These are phyloP conservation scores for Nezara viridula DNA, from an alignment of 2,888 invertebrate genomes.

Conservation along the genomic window DNA sequence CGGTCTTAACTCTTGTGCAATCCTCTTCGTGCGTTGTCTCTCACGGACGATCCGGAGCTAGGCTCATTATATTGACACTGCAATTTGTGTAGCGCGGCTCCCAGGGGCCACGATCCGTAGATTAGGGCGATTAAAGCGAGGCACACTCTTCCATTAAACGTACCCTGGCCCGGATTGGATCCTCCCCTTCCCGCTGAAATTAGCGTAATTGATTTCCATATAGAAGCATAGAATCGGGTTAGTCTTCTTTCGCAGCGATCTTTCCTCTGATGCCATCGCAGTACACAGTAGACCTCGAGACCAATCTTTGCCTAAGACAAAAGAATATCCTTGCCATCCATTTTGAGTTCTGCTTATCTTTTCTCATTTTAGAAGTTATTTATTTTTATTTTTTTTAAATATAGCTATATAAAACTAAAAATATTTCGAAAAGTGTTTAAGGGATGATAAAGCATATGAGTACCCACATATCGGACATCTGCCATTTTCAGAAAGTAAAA, in stretches of 20 bases:
- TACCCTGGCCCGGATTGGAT: not conserved
- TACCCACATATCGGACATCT: too few species aligned
- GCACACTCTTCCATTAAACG: slow-evolving; percentile 53
- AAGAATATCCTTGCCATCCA: too few species aligned
- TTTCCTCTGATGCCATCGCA: too few species aligned
- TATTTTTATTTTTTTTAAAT: too few species aligned
- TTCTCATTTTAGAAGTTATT: too few species aligned
- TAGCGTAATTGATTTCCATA: slow-evolving; percentile 56
- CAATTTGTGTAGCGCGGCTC: slow-evolving; percentile 61
- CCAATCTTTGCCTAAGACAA: too few species aligned
- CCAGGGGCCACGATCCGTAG: slow-evolving; percentile 54
- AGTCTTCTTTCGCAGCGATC: not conserved
- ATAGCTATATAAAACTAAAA: too few species aligned
- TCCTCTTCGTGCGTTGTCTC: slow-evolving; percentile 56
- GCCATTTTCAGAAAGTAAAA: too few species aligned
- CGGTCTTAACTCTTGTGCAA: slow-evolving; percentile 58
- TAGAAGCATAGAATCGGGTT: not conserved
- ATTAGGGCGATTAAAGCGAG: slow-evolving; percentile 53
- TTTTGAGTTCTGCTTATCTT: too few species aligned
- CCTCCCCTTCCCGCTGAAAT: not conserved
- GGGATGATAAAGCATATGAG: too few species aligned
- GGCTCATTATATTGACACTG: slow-evolving; percentile 64
- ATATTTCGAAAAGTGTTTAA: too few species aligned
- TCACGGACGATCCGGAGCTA: slow-evolving; percentile 47
- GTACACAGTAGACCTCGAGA: too few species aligned